Evolutionary conservation across 2,113 vertebrate genomes (phyloP), one percentile per base, ranked within the genome.

Genomic region (Lichenostomus cassidix): DNA sequence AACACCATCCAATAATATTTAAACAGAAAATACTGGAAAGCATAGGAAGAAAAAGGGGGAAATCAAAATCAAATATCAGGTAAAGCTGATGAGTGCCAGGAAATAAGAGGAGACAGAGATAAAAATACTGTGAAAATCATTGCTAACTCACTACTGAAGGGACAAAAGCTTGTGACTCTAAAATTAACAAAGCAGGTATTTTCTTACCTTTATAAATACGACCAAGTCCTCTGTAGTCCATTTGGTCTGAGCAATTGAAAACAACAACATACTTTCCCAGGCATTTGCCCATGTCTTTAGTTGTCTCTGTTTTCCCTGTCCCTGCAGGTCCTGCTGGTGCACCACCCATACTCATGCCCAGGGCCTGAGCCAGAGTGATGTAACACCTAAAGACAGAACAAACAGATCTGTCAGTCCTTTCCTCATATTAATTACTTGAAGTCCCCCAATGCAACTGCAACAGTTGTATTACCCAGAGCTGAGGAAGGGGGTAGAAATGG

Each of bases 161-260:
- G 27, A 23, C 10, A 67, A 65, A 83, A 90, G 1, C 8, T 24
- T 37, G 22, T 4, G 7, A 80, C 9, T 46, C 31, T 81, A 37
- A 92, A 92, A 63, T 25, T 3, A 78, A 59, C 28, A 87, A 69
- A 86, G 5, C 12, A 69, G 33, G n/a, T 55, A 31, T 46, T 63
- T 89, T 83, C 90, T 80, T 79, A 97, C 97, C 97, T 96, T 98
- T 98, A 83, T 98, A 98, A 64, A 98, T 98, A 62, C 97, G 97
- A 35, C 97, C 97, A 37, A 98, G 91, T 22, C 97, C 97, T 92
- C 97, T 96, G 70, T 98, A 98, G 74, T 98, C 97, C 97, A 98
- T 98, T 82, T 98, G 97, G 83, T 98, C 97, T 65, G 97, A 98
- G 62, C 97, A 98, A 90, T 98, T 98, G 89, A 98, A 98, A 85